Conservation (phyloP, 2,113 vertebrate species). For the Neotoma lepida region DNA sequence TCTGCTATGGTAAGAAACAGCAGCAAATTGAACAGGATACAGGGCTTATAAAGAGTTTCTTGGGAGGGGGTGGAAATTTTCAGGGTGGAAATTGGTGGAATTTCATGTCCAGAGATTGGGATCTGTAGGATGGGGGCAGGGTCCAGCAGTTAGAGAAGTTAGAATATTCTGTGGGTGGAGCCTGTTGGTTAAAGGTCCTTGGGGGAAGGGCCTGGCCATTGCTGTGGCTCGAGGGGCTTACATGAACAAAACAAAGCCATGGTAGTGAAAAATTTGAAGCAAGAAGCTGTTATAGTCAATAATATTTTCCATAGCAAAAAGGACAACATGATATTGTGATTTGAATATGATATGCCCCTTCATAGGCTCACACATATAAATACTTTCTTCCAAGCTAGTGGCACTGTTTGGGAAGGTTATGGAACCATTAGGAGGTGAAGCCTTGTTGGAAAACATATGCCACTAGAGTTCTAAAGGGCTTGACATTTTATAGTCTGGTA, state of each 20-base stretch:
- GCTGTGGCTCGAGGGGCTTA: not conserved
- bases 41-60: not conserved
- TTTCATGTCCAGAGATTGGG: not conserved
- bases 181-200: not conserved
- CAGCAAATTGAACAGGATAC: not conserved
- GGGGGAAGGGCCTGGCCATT: not conserved
- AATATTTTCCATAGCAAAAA: not conserved
- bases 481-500: not conserved
- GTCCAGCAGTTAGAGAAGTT: not conserved
- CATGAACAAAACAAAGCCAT: not conserved
- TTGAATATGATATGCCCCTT: not conserved
- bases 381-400: not conserved
- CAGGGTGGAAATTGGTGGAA: not conserved
- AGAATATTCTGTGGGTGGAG: not conserved
- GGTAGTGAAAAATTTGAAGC: not conserved
- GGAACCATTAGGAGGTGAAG: not conserved
- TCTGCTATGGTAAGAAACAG: not conserved
- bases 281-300: not conserved
- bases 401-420: not conserved
- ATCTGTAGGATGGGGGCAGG: not conserved
- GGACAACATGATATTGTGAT: not conserved
- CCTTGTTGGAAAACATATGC: not conserved
- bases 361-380: not conserved
- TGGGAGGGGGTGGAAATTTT: not conserved
- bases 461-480: not conserved